phyloP scores from a whole-genome alignment of 2,797 vertebrate genomes.

The Schizopygopsis pylzovi region DNA sequence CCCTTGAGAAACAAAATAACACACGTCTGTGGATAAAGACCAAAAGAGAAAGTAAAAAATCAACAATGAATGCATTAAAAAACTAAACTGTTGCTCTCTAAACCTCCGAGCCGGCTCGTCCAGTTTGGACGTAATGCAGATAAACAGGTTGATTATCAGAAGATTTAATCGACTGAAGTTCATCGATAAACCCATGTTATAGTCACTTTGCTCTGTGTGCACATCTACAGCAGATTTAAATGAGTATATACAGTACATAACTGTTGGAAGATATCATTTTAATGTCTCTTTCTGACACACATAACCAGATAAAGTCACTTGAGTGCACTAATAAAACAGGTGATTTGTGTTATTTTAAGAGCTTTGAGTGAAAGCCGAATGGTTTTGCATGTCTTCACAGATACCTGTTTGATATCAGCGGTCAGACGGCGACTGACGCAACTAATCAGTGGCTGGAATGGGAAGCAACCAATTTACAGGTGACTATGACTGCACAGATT shows the following conservation, averaged over 20 bases:
- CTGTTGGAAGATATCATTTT: not conserved
- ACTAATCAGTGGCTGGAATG: conserved; percentile 91
- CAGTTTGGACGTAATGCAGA: too few relatives aligned
- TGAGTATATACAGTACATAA: not conserved
- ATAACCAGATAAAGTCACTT: not conserved
- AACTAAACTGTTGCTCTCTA: too few relatives aligned
- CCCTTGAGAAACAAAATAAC: too few relatives aligned
- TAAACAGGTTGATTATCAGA: too few relatives aligned
- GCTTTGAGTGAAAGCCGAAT: not conserved
- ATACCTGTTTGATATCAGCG: conserved; percentile 84
- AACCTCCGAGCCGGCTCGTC: too few relatives aligned
- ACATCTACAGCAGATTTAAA: not conserved
- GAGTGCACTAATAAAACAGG: not conserved
- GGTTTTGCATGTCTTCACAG: conserved; percentile 65
- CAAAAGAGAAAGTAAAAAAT: too few relatives aligned
- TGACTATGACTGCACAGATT: conserved; percentile 54
- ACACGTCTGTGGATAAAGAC: too few relatives aligned
- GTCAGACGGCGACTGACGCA: conserved; percentile 77
- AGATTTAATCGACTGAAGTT: too few relatives aligned
- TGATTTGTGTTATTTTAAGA: not conserved
- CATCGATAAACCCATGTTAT: not conserved
- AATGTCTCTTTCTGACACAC: not conserved
- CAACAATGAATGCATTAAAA: too few relatives aligned
- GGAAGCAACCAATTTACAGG: conserved; percentile 90
- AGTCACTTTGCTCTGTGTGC: not conserved